phyloP scores from a whole-genome alignment of 2,797 vertebrate species.

The Anguilla marmorata region DNA sequence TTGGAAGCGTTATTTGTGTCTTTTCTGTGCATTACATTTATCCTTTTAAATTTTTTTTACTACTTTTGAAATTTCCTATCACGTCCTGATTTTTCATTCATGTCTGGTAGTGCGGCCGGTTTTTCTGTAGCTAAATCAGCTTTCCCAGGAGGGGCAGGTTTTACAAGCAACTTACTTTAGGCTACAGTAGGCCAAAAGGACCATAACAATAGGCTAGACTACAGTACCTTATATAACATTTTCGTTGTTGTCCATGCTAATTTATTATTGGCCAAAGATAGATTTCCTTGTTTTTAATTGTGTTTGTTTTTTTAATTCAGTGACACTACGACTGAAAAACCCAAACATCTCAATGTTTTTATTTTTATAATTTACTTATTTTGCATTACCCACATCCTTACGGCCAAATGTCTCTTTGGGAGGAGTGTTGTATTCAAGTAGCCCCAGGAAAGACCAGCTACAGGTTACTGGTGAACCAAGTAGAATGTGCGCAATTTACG shows the following conservation, averaged over 20 bases:
- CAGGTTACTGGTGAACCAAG: background rate
- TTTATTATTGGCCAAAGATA: too few species aligned
- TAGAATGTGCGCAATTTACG: background rate
- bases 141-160: background rate
- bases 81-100: slow-evolving; percentile 59
- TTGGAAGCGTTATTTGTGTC: slow-evolving; percentile 23
- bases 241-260: too few species aligned
- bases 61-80: slow-evolving; percentile 53
- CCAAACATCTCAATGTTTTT: too few species aligned
- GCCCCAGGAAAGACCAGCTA: background rate
- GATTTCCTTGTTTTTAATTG: too few species aligned
- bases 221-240: too few species aligned
- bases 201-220: background rate
- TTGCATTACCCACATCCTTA: background rate
- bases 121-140: slow-evolving; percentile 40
- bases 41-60: slow-evolving; percentile 56
- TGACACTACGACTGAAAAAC: too few species aligned
- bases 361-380: background rate
- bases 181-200: background rate
- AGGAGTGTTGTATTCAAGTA: background rate
- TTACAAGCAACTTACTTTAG: background rate
- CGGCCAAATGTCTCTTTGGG: background rate
- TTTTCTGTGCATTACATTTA: slow-evolving; percentile 32
- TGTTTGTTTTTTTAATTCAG: too few species aligned
- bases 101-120: slow-evolving; percentile 53